Evolutionary conservation across 2,888 invertebrate genomes (phyloP), one percentile per base, ranked within the genome.

Genomic region (Lamproptera curius): DNA sequence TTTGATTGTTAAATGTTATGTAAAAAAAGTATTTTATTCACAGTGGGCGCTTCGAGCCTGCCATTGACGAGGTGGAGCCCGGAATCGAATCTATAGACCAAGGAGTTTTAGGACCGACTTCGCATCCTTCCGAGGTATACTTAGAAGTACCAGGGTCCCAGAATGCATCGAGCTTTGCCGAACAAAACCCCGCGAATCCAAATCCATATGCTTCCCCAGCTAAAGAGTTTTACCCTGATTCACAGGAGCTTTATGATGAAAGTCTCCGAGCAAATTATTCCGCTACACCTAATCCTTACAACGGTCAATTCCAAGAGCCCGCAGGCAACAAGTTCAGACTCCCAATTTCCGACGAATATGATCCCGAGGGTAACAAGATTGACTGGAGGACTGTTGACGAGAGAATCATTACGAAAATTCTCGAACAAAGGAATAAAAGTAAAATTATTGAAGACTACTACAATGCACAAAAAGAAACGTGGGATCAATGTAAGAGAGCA

Each of bases 31-130:
- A 36, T 45, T 43, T 62, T 63, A 53, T 71, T 54, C 65, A 0
- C 76, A 86, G 86, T 66, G 86, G 84, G 57, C 83, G 78, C 42
- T 82, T 84, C 79, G 82, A 83, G 62, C 80, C 79, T 56, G 78
- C 82, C 37, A 60, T 83, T 55, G 82, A 84, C 76, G 77, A 84
- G 51, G 70, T 65, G 60, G 82, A 83, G 65, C 71, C 73, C 53
- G 64, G 75, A 15, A 77, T 70, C 76, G 76, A 80, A 53, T 61
- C 65, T 58, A 70, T 70, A 70, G 77, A 79, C 61, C 75, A 68
- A 75, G 74, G 71, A 56, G 76, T 76, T 76, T 77, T 70, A 70
- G 80, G 74, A 76, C 80, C 62, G 57, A 73, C 67, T 68, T 80
- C 73, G 58, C 73, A 75, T 60, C 76, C 78, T 28, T 76, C 75